Conservation (phyloP, 2,888 invertebrate species). For the Lamproptera curius region DNA sequence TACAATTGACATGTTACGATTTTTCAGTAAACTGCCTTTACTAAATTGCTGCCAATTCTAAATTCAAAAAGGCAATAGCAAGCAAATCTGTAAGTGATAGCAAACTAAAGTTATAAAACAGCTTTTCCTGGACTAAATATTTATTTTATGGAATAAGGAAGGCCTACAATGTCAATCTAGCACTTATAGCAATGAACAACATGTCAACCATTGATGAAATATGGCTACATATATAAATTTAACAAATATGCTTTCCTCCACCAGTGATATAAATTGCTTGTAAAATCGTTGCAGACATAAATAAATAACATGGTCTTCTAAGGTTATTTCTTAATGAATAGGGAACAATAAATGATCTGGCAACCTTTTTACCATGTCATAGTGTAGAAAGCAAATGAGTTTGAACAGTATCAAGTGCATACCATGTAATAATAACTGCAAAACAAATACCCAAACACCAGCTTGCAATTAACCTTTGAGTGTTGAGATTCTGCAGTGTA, state of each 20-base stretch:
- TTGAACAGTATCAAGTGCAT: too few species aligned
- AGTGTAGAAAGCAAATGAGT: too few species aligned
- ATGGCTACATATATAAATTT: constrained; percentile 1
- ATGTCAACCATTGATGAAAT: constrained; percentile 8
- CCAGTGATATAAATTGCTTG: background rate
- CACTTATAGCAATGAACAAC: background rate
- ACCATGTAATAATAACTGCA: too few species aligned
- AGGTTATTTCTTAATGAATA: too few species aligned
- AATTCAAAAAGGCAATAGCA: constrained; percentile 1
- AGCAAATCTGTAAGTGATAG: constrained; percentile 4
- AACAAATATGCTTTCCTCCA: background rate
- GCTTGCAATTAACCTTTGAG: too few species aligned
- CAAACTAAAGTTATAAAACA: constrained; percentile 1
- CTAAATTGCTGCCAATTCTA: background rate
- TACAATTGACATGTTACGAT: too few species aligned
- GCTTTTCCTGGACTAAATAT: background rate
- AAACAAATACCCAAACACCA: too few species aligned
- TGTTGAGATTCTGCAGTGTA: too few species aligned
- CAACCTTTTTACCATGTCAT: too few species aligned
- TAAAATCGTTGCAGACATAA: too few species aligned
- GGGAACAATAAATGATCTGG: too few species aligned
- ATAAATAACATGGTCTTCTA: too few species aligned
- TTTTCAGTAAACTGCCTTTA: background rate
- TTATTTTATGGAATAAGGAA: background rate
- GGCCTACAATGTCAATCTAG: background rate